Conservation (phyloP, 1,140 invertebrate species). For the Drosophila punjabiensis region DNA sequence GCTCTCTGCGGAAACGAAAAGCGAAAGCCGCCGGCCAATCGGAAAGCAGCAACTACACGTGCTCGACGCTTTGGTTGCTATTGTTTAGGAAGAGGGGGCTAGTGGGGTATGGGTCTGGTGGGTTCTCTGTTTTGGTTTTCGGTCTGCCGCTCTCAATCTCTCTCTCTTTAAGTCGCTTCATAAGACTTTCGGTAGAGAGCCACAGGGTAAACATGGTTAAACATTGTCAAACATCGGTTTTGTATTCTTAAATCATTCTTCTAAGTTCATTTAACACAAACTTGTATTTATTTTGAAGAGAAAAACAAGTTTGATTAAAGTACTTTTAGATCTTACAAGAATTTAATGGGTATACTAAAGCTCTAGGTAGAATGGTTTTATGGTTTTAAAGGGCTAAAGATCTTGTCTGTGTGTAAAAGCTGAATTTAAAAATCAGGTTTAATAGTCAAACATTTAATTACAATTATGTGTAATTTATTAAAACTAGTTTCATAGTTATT, state of each 20-base stretch:
- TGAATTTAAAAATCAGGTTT: not conserved
- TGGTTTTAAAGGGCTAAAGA: not conserved
- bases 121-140: slow-evolving; percentile 81
- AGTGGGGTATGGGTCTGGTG: not conserved
- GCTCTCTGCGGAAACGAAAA: slow-evolving; percentile 60
- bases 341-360: not conserved
- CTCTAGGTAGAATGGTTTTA: not conserved
- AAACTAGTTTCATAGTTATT: no score
- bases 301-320: not conserved
- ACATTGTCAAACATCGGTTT: slow-evolving; percentile 10
- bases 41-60: slow-evolving; percentile 70
- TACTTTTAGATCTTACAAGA: not conserved
- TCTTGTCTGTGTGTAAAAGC: not conserved
- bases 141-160: slow-evolving; percentile 3
- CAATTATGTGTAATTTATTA: not conserved
- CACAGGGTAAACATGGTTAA: slow-evolving; percentile 41
- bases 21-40: slow-evolving; percentile 79
- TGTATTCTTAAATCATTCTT: not conserved
- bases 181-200: slow-evolving; percentile 2
- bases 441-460: no score
- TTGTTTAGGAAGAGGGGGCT: not conserved
- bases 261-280: not conserved
- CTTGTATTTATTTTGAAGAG: no score
- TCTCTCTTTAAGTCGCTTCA: slow-evolving; percentile 35
- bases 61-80: slow-evolving; percentile 47